Evolutionary conservation across 2,888 invertebrate species (phyloP).

Genomic region (Palloptera scutellata): DNA sequence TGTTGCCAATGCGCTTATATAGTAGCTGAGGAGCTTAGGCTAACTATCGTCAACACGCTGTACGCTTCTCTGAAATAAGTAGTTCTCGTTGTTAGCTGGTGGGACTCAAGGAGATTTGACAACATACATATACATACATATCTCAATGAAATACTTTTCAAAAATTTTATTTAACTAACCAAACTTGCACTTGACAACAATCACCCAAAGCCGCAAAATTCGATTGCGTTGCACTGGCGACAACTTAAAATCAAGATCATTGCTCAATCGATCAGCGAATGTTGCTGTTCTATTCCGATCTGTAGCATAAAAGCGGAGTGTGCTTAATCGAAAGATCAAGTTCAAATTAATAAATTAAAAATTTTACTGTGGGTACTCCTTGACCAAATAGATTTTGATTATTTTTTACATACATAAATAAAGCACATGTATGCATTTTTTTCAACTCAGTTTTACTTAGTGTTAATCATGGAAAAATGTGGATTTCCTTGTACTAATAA

Average conservation of each 20-base stretch:
- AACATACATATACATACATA: neutral
- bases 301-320: too few relatives aligned
- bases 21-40: conserved; percentile 8
- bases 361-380: too few relatives aligned
- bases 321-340: too few relatives aligned
- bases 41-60: neutral
- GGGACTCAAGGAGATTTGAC: conserved; percentile 32
- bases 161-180: conserved; percentile 16
- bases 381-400: too few relatives aligned
- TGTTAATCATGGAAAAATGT: too few relatives aligned
- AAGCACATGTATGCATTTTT: too few relatives aligned
- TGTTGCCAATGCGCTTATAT: conserved; percentile 37
- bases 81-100: conserved; percentile 10
- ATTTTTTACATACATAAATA: too few relatives aligned
- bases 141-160: conserved; percentile 30
- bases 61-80: neutral
- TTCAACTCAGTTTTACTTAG: too few relatives aligned
- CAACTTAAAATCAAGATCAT: neutral
- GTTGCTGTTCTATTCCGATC: too few relatives aligned
- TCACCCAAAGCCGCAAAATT: neutral
- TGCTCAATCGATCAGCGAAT: neutral
- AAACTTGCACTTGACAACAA: conserved; percentile 32
- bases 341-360: too few relatives aligned
- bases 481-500: too few relatives aligned
- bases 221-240: neutral